phyloP scores from a whole-genome alignment of 2,888 invertebrate species.

The Pristionchus mayeri region DNA sequence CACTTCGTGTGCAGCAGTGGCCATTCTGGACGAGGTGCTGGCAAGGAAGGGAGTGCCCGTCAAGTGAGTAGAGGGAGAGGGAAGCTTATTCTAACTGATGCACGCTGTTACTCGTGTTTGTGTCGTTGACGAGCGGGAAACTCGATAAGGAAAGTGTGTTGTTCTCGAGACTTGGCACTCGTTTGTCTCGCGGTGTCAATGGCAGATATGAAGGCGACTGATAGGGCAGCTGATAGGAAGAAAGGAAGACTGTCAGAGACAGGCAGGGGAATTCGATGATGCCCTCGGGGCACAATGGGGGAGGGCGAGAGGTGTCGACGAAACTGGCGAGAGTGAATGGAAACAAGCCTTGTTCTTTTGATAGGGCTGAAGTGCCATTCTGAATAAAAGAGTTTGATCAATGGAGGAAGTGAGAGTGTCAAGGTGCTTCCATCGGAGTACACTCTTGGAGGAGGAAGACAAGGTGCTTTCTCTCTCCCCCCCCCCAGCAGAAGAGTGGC shows the following conservation, averaged over 20 bases:
- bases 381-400: too few relatives aligned
- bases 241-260: neutral
- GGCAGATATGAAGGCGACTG: neutral
- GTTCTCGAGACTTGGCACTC: neutral
- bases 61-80: constrained; percentile 49
- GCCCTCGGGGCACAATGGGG: constrained; percentile 3
- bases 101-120: neutral
- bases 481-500: neutral
- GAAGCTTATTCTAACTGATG: neutral
- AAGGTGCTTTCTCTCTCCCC: neutral
- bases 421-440: neutral
- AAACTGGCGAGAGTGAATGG: neutral
- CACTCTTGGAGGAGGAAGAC: neutral
- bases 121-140: neutral
- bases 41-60: constrained; percentile 57
- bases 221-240: constrained; percentile 12
- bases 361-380: too few relatives aligned
- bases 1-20: constrained; percentile 55
- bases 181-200: neutral
- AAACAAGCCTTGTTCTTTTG: too few relatives aligned
- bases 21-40: constrained; percentile 62
- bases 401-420: neutral
- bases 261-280: neutral
- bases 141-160: neutral
- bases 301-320: neutral